A percentile compares a stretch with the other conserved stretches of the same genome.
These are phyloP conservation scores for Cepphus grylle DNA, from an alignment of 2,113 vertebrate genomes.

Conservation along the genomic window DNA sequence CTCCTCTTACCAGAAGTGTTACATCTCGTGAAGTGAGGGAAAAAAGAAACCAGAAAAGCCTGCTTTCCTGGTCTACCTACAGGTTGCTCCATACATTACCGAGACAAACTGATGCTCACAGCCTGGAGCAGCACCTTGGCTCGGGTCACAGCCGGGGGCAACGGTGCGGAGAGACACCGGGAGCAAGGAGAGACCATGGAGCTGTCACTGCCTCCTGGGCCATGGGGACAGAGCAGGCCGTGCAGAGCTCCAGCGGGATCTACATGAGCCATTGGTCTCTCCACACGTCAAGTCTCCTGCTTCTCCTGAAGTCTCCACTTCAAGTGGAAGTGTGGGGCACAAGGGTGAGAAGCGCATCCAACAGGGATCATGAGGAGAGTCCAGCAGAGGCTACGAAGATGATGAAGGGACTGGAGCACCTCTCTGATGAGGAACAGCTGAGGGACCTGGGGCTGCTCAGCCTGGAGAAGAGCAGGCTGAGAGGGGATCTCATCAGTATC, in stretches of 20 bases:
- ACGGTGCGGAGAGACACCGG: background rate
- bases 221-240: accelerated
- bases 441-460: background rate
- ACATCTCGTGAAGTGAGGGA: background rate
- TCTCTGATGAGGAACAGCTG: background rate
- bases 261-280: background rate
- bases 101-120: background rate
- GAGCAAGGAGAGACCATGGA: background rate
- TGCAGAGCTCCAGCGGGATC: accelerated
- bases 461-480: background rate
- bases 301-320: too few relatives aligned
- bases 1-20: background rate
- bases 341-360: background rate
- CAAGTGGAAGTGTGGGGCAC: background rate
- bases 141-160: accelerated
- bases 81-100: background rate
- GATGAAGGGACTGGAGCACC: background rate
- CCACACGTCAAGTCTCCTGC: background rate
- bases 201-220: background rate
- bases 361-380: background rate
- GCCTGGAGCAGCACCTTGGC: background rate
- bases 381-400: background rate
- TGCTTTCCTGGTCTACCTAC: background rate
- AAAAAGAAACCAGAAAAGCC: background rate
- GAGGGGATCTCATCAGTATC: background rate